phyloP scores from a whole-genome alignment of 2,888 invertebrate genomes.

The Malthinus flaveolus region DNA sequence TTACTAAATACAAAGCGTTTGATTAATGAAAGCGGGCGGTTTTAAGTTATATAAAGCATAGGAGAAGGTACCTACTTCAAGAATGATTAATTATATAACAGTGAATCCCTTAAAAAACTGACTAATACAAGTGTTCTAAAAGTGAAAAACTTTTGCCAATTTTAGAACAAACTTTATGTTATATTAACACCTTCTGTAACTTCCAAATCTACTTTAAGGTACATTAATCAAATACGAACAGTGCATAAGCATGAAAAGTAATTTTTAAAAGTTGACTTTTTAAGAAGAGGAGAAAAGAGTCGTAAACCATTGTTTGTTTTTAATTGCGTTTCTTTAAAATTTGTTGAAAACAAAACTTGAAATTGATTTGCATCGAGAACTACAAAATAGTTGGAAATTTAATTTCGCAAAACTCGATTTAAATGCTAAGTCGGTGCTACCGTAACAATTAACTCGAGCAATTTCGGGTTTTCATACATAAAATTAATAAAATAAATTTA shows the following conservation, averaged over 20 bases:
- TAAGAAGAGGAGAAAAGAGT: too few relatives aligned
- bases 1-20: constrained; percentile 53
- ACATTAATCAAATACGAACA: constrained; percentile 3
- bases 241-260: constrained; percentile 5
- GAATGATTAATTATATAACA: constrained; percentile 46
- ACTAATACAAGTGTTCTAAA: constrained; percentile 21
- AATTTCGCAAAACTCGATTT: constrained; percentile 34
- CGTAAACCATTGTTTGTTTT: not conserved
- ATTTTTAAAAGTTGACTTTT: not conserved
- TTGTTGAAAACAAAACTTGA: constrained; percentile 3
- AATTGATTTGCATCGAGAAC: constrained; percentile 6
- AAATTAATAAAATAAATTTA: constrained; percentile 18
- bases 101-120: constrained; percentile 27
- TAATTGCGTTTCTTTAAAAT: constrained; percentile 5
- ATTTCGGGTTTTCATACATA: constrained; percentile 21
- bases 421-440: constrained; percentile 38
- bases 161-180: constrained; percentile 12
- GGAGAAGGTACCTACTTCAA: constrained; percentile 36
- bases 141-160: constrained; percentile 12
- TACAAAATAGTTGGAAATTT: constrained; percentile 21
- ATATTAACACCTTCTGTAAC: constrained; percentile 9
- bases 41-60: constrained; percentile 40
- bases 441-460: constrained; percentile 33
- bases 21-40: constrained; percentile 50
- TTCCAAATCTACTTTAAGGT: constrained; percentile 5